Conservation (phyloP, 2,888 invertebrate genomes). For the Oscheius onirici region DNA sequence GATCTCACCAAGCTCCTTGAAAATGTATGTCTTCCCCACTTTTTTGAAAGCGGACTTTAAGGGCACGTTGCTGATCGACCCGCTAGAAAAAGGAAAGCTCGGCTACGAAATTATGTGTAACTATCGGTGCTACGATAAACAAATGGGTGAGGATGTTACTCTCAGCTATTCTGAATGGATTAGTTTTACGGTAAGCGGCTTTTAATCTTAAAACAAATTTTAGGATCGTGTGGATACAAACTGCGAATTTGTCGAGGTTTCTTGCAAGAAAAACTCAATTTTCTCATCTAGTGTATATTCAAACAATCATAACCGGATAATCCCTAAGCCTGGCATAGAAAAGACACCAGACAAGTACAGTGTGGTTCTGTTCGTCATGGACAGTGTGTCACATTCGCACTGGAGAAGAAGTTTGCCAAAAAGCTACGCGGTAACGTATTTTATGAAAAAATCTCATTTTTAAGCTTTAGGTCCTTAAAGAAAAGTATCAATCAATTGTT, state of each 20-base stretch:
- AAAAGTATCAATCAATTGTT: constrained; percentile 40
- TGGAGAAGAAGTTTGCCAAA: constrained; percentile 71
- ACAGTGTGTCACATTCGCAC: constrained; percentile 73
- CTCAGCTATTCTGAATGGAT: constrained; percentile 53
- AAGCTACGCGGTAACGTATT: constrained; percentile 58
- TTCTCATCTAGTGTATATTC: constrained; percentile 54
- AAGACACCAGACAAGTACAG: constrained; percentile 52
- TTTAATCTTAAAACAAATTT: constrained; percentile 14
- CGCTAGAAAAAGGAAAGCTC: constrained; percentile 34
- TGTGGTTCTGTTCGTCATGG: constrained; percentile 73
- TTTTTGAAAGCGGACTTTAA: constrained; percentile 15
- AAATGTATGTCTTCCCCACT: constrained; percentile 29
- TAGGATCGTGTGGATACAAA: constrained; percentile 42
- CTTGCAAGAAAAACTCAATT: constrained; percentile 46
- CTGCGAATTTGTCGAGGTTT: constrained; percentile 62
- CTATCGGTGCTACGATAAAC: constrained; percentile 60
- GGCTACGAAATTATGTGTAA: constrained; percentile 44
- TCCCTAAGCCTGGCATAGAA: constrained; percentile 28
- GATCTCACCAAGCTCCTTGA: constrained; percentile 54
- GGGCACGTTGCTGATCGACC: constrained; percentile 49
- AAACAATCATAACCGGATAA: constrained; percentile 57
- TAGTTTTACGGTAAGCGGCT: constrained; percentile 44
- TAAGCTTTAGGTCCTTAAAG: constrained; percentile 33
- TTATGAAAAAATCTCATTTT: constrained; percentile 16
- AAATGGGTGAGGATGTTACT: constrained; percentile 47